A percentile compares a stretch with the other conserved stretches of the same genome.
Conservation (phyloP, 1,140 invertebrate species). For the Papilio aristodemus region DNA sequence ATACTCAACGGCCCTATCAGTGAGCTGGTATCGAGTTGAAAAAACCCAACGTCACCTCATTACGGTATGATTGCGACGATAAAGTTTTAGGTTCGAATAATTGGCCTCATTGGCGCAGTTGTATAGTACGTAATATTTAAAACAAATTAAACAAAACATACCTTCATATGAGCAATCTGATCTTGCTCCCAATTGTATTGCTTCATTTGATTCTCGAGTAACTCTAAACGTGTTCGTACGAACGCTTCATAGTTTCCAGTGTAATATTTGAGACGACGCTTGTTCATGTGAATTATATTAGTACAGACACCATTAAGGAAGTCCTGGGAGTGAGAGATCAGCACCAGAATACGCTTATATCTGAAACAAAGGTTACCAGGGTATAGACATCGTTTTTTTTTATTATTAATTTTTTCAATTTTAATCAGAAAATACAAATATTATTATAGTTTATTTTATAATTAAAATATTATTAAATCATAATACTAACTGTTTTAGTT, state of each 20-base stretch:
- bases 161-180: constrained; percentile 99
- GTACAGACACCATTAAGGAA: constrained; percentile 99
- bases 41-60: no score
- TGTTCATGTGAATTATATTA: constrained; percentile 98
- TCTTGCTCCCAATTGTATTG: constrained; percentile 99
- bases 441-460: no score
- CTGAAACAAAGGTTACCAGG: constrained; percentile 73
- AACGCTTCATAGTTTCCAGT: constrained; percentile 98
- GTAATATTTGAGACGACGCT: constrained; percentile 96
- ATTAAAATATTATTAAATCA: not conserved
- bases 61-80: no score
- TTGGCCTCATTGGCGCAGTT: no score
- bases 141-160: no score
- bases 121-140: no score
- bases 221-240: constrained; percentile 93
- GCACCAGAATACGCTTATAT: constrained; percentile 98
- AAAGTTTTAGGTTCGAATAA: no score
- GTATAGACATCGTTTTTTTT: no score
- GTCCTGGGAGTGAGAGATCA: constrained; percentile 99
- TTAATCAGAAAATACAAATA: no score
- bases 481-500: constrained; percentile 90
- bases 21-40: no score
- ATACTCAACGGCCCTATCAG: no score
- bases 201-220: constrained; percentile 99
- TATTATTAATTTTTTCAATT: no score